Percentiles rank a stretch among this genome's conserved stretches.
Conservation (phyloP, 1,140 invertebrate species). For the Colletes gigas region DNA sequence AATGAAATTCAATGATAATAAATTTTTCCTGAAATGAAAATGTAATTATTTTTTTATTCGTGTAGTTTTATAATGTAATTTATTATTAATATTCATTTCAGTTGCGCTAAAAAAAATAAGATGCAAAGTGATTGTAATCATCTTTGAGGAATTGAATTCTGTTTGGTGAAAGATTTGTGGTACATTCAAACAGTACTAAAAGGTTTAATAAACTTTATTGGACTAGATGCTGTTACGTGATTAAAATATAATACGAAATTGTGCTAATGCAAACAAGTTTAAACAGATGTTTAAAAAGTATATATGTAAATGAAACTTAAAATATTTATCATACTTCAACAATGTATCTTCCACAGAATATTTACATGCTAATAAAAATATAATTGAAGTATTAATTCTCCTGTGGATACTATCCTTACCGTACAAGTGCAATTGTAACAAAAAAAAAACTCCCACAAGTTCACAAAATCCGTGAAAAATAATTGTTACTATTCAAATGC, state of each 20-base stretch:
- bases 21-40: constrained; percentile 38
- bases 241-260: constrained; percentile 17
- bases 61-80: background rate
- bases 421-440: background rate
- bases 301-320: background rate
- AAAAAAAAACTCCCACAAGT: background rate
- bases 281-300: background rate
- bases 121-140: background rate
- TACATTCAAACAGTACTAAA: constrained; percentile 1
- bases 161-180: background rate
- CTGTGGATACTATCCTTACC: background rate
- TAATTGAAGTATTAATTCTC: background rate
- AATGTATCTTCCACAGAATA: background rate
- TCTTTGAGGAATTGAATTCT: constrained; percentile 14
- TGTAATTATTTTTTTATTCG: background rate
- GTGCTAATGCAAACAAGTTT: background rate
- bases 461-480: background rate
- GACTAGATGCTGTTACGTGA: constrained; percentile 31
- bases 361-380: background rate
- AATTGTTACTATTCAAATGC: background rate
- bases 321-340: too few relatives aligned
- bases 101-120: background rate
- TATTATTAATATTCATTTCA: constrained; percentile 19
- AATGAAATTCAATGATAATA: constrained; percentile 58
- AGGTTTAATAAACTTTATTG: constrained; percentile 12